Evolutionary conservation across 2,797 vertebrate genomes (phyloP).

Genomic region (Anguilla megastoma): DNA sequence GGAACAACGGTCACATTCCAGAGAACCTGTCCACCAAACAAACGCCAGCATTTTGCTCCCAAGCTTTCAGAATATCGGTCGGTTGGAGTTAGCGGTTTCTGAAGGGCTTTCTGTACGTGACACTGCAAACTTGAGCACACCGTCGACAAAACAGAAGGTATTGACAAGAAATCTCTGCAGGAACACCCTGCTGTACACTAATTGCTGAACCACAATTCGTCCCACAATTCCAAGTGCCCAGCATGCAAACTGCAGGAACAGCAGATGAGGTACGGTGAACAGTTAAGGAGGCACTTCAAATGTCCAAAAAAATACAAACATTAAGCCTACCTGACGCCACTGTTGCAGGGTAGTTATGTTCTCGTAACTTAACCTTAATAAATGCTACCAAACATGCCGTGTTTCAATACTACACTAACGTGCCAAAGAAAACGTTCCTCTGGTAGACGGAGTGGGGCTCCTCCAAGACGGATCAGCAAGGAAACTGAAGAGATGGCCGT

Average conservation of each 20-base stretch:
- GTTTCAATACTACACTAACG: not conserved
- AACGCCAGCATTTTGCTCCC: not conserved
- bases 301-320: not conserved
- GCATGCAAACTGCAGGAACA: not conserved
- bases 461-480: not conserved
- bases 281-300: not conserved
- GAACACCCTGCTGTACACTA: not conserved
- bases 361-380: not conserved
- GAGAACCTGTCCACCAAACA: not conserved
- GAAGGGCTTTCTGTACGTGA: not conserved
- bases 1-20: not conserved
- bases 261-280: not conserved
- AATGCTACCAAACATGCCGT: not conserved
- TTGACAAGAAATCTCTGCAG: not conserved
- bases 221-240: not conserved
- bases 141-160: too few species aligned
- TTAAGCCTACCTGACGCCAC: not conserved
- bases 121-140: not conserved
- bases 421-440: not conserved
- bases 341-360: not conserved
- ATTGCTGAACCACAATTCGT: not conserved
- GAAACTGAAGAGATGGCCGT: not conserved
- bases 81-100: not conserved
- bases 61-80: not conserved
- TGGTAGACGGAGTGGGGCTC: not conserved